Evolutionary conservation across 2,888 invertebrate genomes (phyloP).

Genomic region (Diplolepis rosae): DNA sequence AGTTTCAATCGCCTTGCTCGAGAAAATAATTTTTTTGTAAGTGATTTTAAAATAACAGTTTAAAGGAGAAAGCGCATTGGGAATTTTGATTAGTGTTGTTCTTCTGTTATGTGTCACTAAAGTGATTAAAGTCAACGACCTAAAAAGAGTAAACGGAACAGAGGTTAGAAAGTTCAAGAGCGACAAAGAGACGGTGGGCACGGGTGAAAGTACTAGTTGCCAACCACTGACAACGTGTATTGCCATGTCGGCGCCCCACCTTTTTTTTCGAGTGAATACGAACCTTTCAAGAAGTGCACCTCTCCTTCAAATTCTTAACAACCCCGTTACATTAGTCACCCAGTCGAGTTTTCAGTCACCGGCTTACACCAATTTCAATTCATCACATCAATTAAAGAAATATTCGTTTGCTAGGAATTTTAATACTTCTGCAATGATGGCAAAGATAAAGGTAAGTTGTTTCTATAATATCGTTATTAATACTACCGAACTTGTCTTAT

Average conservation of each 20-base stretch:
- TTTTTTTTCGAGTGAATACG: constrained; percentile 52
- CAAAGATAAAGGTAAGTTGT: constrained; percentile 66
- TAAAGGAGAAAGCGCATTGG: no score
- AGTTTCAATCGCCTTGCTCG: not conserved
- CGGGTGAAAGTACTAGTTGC: constrained; percentile 31
- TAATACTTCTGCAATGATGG: constrained; percentile 59
- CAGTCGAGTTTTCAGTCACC: constrained; percentile 20
- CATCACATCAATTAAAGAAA: not conserved
- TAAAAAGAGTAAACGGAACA: constrained; percentile 29
- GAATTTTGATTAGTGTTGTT: not conserved
- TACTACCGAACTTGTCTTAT: not conserved
- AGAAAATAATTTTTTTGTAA: not conserved
- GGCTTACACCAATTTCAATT: constrained; percentile 2
- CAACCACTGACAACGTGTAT: not conserved
- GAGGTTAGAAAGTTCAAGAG: constrained; percentile 45
- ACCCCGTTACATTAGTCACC: constrained; percentile 43
- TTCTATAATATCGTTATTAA: not conserved
- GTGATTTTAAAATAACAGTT: not conserved
- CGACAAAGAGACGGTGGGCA: not conserved
- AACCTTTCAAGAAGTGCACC: constrained; percentile 57
- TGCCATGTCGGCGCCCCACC: constrained; percentile 63
- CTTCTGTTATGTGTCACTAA: not conserved
- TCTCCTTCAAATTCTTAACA: constrained; percentile 46
- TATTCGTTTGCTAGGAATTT: constrained; percentile 10
- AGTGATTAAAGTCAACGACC: constrained; percentile 18